Base-by-base conservation (phyloP, 2,888 invertebrate genomes). In the Xestobium rufovillosum region DNA sequence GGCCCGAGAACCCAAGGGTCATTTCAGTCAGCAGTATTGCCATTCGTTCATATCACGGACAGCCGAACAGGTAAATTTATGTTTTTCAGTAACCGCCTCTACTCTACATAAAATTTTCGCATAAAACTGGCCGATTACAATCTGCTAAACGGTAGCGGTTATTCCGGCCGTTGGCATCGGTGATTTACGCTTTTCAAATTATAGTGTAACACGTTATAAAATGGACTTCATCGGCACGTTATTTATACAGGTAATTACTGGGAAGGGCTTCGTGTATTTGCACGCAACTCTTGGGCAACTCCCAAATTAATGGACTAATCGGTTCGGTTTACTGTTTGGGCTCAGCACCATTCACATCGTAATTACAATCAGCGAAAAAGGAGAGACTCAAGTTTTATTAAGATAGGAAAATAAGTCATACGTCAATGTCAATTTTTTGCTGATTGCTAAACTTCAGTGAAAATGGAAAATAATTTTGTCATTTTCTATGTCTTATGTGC, bases 11-110 rank as follows among this genome's bases (percentile, higher is more conserved):
- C 83, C 78, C 38, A 75, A 73, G 53, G 78, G 76, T 27, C 78
- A 78, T 55, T 75, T 76, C 58, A 76, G 71, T 55, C 67, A 75
- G 44, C 85, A 85, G 67, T 84, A 80, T 68, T 87, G 86, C 68
- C 86, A 87, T 71, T 81, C 83, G 43, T 87, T 87, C 68, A 70
- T 80, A 60, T 81, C 85, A 41, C 75, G 76, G 57, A 77, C 81
- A 57, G 71, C 84, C 40, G 75, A 81, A 65, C 81, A 86, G 82
- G 86, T 85, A 58, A 71, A 31, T 31, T 8, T 31, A 10, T 31
- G 12, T 10, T 9, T 27, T 27, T 27, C n/a, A 6, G n/a, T 27
- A 10, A 6, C 6, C n/a, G 14, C 31, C n/a, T n/a, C 9, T 14
- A 31, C 31, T 13, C 14, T 31, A 13, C 27, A 27, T 27, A 27